These are phyloP conservation scores for Diabrotica balteata DNA, from an alignment of 2,888 invertebrate genomes.

Conservation along the genomic window DNA sequence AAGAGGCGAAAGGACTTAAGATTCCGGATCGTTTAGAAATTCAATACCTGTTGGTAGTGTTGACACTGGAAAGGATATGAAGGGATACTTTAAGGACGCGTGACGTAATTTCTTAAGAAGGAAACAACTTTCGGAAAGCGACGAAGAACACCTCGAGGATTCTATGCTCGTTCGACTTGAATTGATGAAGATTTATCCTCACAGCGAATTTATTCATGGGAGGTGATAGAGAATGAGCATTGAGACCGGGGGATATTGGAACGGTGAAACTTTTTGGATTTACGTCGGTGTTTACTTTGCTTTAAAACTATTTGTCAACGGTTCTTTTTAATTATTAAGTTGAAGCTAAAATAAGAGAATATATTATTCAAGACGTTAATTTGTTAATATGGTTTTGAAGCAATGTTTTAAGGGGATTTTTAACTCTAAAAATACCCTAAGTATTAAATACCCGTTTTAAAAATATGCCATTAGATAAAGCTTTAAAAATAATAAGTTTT, in stretches of 20 bases:
- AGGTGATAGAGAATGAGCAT: slow-evolving; percentile 16
- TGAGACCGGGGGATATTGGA: slow-evolving; percentile 12
- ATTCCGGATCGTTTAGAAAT: slow-evolving; percentile 17
- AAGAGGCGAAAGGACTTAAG: not conserved
- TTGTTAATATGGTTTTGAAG: too few species aligned
- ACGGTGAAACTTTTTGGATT: not conserved
- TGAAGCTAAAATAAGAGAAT: too few species aligned
- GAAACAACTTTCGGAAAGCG: slow-evolving; percentile 12
- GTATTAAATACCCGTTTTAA: too few species aligned
- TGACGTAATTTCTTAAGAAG: slow-evolving; percentile 27
- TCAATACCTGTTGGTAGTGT: slow-evolving; percentile 28
- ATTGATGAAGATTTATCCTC: slow-evolving; percentile 26
- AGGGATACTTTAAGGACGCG: slow-evolving; percentile 25
- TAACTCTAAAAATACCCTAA: too few species aligned
- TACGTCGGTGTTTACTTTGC: too few species aligned
- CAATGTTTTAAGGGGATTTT: too few species aligned
- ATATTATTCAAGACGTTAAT: too few species aligned
- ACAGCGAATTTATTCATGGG: slow-evolving; percentile 22
- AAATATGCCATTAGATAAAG: too few species aligned
- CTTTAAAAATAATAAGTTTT: too few species aligned
- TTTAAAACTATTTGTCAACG: too few species aligned
- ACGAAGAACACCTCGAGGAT: slow-evolving; percentile 1
- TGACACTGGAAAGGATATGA: slow-evolving; percentile 26
- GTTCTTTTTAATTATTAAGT: too few species aligned
- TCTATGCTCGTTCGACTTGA: slow-evolving; percentile 23